Evolutionary conservation across 1,140 invertebrate genomes (phyloP).

Genomic region (Heliothis subflexa): DNA sequence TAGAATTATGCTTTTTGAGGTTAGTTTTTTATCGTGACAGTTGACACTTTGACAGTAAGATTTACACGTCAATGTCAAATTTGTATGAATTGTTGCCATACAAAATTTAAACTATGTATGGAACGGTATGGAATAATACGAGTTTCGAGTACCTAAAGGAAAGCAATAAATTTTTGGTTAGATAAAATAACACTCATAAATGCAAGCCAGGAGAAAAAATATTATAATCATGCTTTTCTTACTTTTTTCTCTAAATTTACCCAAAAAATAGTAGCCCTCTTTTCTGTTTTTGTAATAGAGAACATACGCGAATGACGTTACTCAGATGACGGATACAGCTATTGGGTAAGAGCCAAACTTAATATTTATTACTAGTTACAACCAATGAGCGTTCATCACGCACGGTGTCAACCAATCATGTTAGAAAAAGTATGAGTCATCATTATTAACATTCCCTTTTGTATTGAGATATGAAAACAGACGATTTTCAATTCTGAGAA

Average conservation of each 20-base stretch:
- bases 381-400: not conserved
- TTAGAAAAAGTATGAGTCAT: not conserved
- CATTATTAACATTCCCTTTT: not conserved
- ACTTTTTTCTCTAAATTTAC: no score
- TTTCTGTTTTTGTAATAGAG: no score
- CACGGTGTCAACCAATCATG: not conserved
- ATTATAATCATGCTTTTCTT: no score
- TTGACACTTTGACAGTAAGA: not conserved
- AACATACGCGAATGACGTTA: no score
- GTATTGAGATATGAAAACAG: conserved; percentile 9
- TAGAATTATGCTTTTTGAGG: not conserved
- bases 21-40: conserved; percentile 19
- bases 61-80: not conserved
- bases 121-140: no score
- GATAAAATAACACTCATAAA: no score
- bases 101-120: no score
- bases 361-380: no score
- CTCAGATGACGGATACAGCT: not conserved
- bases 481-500: conserved; percentile 1
- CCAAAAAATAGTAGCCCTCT: no score
- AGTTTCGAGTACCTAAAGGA: no score
- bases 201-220: no score
- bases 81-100: not conserved
- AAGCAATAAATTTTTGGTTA: no score
- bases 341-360: conserved; percentile 17